phyloP scores from a whole-genome alignment of 2,888 invertebrate species.

The Euphydryas editha region DNA sequence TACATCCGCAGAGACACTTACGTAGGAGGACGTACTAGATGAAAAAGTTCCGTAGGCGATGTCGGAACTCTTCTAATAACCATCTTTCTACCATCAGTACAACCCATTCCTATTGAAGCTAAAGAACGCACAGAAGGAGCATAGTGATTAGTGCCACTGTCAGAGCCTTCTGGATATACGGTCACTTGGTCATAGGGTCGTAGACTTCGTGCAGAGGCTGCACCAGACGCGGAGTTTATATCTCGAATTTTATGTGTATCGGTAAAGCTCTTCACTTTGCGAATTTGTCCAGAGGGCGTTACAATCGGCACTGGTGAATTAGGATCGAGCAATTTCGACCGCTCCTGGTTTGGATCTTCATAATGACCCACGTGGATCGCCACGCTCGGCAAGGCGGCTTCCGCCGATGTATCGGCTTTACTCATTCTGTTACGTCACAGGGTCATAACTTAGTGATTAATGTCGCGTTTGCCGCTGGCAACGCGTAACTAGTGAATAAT shows the following conservation, averaged over 20 bases:
- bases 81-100: constrained; percentile 93
- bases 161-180: constrained; percentile 83
- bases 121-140: constrained; percentile 90
- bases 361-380: constrained; percentile 75
- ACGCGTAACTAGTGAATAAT: constrained; percentile 72
- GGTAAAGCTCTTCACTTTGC: constrained; percentile 80
- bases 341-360: constrained; percentile 69
- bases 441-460: constrained; percentile 74
- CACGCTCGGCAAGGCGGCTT: constrained; percentile 74
- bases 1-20: constrained; percentile 83
- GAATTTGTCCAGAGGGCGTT: constrained; percentile 79
- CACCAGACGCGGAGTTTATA: constrained; percentile 72
- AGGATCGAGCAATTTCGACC: constrained; percentile 69
- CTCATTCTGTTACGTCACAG: constrained; percentile 80
- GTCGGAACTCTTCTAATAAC: constrained; percentile 93
- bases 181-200: constrained; percentile 79
- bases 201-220: constrained; percentile 75
- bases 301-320: constrained; percentile 65
- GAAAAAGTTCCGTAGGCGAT: constrained; percentile 93
- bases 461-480: constrained; percentile 76
- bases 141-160: constrained; percentile 85
- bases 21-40: constrained; percentile 92
- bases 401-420: constrained; percentile 72
- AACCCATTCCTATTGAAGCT: constrained; percentile 94
- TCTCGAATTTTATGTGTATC: constrained; percentile 79